These are phyloP conservation scores for Melanaphis sacchari DNA, from an alignment of 1,140 invertebrate genomes.

Conservation along the genomic window DNA sequence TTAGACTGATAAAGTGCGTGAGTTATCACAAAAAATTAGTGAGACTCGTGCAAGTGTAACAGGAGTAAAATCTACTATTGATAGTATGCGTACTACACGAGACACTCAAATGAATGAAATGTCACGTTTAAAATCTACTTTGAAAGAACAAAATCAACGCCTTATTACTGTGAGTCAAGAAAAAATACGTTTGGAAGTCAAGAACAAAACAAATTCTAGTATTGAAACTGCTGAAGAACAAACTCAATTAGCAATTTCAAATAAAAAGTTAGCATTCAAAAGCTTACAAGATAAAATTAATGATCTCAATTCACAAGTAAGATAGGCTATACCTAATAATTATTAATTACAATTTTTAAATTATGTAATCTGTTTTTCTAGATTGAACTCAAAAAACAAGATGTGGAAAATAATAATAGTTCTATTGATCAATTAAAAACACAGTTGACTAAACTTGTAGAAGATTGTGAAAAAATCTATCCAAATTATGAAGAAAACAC, in stretches of 20 bases:
- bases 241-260: conserved; percentile 75
- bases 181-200: conserved; percentile 81
- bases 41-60: conserved; percentile 89
- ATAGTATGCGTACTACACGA: conserved; percentile 90
- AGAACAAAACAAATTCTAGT: conserved; percentile 71
- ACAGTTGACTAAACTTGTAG: conserved; percentile 68
- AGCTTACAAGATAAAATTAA: conserved; percentile 80
- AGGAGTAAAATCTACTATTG: conserved; percentile 92
- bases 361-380: conserved; percentile 48
- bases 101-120: conserved; percentile 91
- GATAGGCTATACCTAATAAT: conserved; percentile 43
- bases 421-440: conserved; percentile 74
- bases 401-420: conserved; percentile 71
- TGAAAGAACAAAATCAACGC: conserved; percentile 81
- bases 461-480: conserved; percentile 71
- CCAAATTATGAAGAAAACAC: conserved; percentile 69
- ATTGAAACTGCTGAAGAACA: conserved; percentile 68
- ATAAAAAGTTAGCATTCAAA: conserved; percentile 84
- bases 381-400: conserved; percentile 57
- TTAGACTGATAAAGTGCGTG: conserved; percentile 82
- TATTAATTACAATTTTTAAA: conserved; percentile 32
- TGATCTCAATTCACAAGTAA: conserved; percentile 71
- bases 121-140: conserved; percentile 81
- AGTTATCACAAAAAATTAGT: conserved; percentile 85
- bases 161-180: conserved; percentile 82